A percentile compares a stretch with the other conserved stretches of the same genome.
phyloP scores from a whole-genome alignment of 2,888 invertebrate genomes.

The Chloroclystis v-ata region DNA sequence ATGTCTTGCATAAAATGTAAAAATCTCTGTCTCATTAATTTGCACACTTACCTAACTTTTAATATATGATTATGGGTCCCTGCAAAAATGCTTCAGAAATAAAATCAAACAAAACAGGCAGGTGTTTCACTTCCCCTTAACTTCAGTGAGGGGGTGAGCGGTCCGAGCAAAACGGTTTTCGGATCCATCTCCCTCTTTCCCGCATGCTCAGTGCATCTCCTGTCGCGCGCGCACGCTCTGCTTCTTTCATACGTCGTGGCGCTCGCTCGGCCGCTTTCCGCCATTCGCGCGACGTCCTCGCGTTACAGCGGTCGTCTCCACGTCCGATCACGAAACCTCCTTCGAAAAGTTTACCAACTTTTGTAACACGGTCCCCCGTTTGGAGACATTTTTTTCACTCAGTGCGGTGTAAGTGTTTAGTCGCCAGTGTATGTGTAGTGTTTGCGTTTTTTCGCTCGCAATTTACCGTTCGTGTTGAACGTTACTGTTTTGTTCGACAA shows the following conservation, averaged over 20 bases:
- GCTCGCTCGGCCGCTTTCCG: slow-evolving; percentile 7
- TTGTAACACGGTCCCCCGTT: slow-evolving; percentile 51
- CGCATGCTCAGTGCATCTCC: slow-evolving; percentile 29
- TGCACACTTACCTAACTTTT: not conserved
- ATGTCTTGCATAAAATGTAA: too few species aligned
- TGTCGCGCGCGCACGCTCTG: slow-evolving; percentile 51
- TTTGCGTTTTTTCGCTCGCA: slow-evolving; percentile 56
- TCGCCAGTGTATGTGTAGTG: slow-evolving; percentile 62
- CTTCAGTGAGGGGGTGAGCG: slow-evolving; percentile 42
- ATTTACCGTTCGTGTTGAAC: slow-evolving; percentile 72
- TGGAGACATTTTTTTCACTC: slow-evolving; percentile 45
- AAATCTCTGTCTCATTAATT: too few species aligned
- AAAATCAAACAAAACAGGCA: slow-evolving; percentile 40
- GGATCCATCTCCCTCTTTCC: slow-evolving; percentile 37
- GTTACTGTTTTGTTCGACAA: slow-evolving; percentile 72
- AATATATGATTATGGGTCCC: not conserved
- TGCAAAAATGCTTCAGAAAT: slow-evolving; percentile 24
- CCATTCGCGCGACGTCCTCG: slow-evolving; percentile 59
- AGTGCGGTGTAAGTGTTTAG: slow-evolving; percentile 62
- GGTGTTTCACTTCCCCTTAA: slow-evolving; percentile 55
- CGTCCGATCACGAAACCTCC: slow-evolving; percentile 45
- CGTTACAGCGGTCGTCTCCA: slow-evolving; percentile 42
- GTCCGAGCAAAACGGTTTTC: slow-evolving; percentile 50
- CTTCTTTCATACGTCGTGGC: slow-evolving; percentile 37
- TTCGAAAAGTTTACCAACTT: slow-evolving; percentile 72